These are phyloP conservation scores for Heliornis fulica DNA, from an alignment of 2,113 vertebrate genomes.

Conservation along the genomic window DNA sequence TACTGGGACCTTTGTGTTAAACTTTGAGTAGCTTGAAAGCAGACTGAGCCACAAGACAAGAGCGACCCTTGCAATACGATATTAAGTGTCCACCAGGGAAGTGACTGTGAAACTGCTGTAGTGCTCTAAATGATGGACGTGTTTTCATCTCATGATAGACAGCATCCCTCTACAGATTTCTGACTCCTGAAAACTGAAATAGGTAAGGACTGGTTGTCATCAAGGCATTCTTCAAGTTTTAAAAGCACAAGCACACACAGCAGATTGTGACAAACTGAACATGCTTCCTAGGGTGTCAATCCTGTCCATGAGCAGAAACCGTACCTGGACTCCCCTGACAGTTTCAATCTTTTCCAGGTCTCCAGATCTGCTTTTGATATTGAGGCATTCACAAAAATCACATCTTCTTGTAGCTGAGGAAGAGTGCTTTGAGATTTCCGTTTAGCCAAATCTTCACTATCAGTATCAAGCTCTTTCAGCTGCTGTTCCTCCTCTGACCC, in stretches of 20 bases:
- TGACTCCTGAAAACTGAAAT: not conserved
- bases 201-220: not conserved
- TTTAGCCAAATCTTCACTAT: slow-evolving; percentile 82
- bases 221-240: slow-evolving; percentile 10
- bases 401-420: slow-evolving; percentile 70
- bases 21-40: not conserved
- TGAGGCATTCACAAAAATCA: slow-evolving; percentile 70
- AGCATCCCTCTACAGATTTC: not conserved
- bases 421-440: slow-evolving; percentile 70
- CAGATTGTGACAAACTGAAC: not conserved
- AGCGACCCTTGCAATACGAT: not conserved
- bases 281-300: not conserved
- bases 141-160: not conserved
- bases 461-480: slow-evolving; percentile 71
- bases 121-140: not conserved
- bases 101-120: not conserved
- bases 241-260: not conserved
- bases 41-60: not conserved
- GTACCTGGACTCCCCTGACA: slow-evolving; percentile 88
- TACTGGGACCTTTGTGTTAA: not conserved
- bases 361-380: slow-evolving; percentile 90
- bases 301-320: not conserved
- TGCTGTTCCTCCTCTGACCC: slow-evolving; percentile 27
- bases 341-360: slow-evolving; percentile 90
- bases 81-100: not conserved